Percentiles rank a stretch among this genome's conserved stretches.
Evolutionary conservation across 2,113 vertebrate genomes (phyloP).

Genomic region (Bombycilla garrulus): DNA sequence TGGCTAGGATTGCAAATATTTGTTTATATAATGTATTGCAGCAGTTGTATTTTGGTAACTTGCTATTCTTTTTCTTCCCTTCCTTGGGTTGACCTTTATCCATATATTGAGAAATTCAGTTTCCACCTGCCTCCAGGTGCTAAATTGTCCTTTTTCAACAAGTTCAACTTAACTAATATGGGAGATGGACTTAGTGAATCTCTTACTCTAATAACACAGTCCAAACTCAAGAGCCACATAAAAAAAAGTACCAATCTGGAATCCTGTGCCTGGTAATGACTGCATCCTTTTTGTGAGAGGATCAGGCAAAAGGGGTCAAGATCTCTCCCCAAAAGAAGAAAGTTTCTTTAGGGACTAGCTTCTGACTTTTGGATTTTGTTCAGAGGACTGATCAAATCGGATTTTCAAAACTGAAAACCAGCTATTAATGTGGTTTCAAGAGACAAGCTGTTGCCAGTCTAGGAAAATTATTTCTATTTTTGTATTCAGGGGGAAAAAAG

Average conservation of each 20-base stretch:
- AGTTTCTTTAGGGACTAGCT: neutral
- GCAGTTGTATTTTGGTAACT: neutral
- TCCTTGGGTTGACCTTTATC: neutral
- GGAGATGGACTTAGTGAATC: neutral
- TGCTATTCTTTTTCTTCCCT: neutral
- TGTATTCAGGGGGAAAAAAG: neutral
- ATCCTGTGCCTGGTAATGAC: neutral
- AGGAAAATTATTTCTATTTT: constrained; percentile 19
- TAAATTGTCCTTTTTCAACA: neutral
- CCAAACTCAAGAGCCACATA: neutral
- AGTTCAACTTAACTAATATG: neutral
- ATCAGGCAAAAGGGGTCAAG: neutral
- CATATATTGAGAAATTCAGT: neutral
- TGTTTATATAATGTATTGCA: neutral
- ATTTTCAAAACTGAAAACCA: neutral
- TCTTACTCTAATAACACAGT: neutral
- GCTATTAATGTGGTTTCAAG: neutral
- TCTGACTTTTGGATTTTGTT: neutral
- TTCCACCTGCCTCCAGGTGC: neutral
- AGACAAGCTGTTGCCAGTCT: neutral
- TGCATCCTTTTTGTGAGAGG: neutral
- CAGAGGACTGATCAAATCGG: neutral
- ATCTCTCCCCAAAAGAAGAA: neutral
- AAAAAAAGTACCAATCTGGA: neutral
- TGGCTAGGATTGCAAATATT: neutral